A percentile compares a stretch with the other conserved stretches of the same genome.
Evolutionary conservation across 2,797 vertebrate species (phyloP).

Genomic region (Microchirus variegatus): DNA sequence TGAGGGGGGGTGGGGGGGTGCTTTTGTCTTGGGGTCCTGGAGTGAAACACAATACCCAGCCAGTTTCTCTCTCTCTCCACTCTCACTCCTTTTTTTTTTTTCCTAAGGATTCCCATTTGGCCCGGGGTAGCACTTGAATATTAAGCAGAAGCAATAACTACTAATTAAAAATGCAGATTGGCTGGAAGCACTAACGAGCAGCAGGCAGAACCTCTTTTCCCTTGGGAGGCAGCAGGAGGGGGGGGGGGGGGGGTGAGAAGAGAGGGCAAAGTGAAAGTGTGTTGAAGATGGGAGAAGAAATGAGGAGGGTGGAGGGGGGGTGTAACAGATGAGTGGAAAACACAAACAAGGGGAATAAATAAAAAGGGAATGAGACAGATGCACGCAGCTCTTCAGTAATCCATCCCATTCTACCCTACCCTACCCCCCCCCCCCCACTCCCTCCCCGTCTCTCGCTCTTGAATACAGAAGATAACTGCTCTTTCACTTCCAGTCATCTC

Average conservation of each 20-base stretch:
- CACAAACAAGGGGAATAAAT: slow-evolving; percentile 82
- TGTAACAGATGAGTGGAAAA: slow-evolving; percentile 54
- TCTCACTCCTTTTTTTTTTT: slow-evolving; percentile 54
- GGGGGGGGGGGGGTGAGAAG: slow-evolving; percentile 57
- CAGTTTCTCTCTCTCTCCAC: slow-evolving; percentile 79
- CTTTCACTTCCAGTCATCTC: slow-evolving; percentile 70
- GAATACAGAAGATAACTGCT: slow-evolving; percentile 67
- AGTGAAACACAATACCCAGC: slow-evolving; percentile 87
- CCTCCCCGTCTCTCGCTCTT: slow-evolving; percentile 35
- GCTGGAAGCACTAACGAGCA: slow-evolving; percentile 87
- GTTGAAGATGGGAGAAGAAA: slow-evolving; percentile 63
- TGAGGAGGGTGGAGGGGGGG: slow-evolving; percentile 12
- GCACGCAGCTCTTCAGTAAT: slow-evolving; percentile 77
- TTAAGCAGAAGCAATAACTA: slow-evolving; percentile 89
- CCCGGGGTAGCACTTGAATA: slow-evolving; percentile 87
- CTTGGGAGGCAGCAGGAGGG: slow-evolving; percentile 74
- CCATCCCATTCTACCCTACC: slow-evolving; percentile 60
- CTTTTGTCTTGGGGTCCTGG: slow-evolving; percentile 84
- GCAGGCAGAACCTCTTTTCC: slow-evolving; percentile 85
- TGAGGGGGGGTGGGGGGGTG: slow-evolving; percentile 59
- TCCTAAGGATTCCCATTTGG: slow-evolving; percentile 86
- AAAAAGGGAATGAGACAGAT: slow-evolving; percentile 80
- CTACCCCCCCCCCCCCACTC: no score
- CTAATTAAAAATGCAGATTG: slow-evolving; percentile 91
- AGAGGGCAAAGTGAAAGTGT: slow-evolving; percentile 71